Evolutionary conservation across 2,888 invertebrate species (phyloP).

Genomic region (Eutolmus rufibarbis): DNA sequence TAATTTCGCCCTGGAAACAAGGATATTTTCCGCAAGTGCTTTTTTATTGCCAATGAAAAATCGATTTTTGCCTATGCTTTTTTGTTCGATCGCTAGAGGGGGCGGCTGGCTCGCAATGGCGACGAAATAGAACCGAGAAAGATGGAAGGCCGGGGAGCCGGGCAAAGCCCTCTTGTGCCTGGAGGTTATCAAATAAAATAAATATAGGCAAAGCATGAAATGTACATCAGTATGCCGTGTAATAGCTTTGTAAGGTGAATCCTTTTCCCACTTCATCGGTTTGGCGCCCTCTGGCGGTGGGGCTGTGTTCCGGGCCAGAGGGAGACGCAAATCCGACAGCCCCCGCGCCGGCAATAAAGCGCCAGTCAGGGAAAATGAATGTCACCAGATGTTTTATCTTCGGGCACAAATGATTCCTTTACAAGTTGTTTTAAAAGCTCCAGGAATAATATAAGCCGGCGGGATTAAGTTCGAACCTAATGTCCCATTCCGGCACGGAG

Average conservation of each 20-base stretch:
- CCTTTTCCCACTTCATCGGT: constrained; percentile 5
- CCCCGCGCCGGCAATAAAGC: not conserved
- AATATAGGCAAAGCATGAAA: constrained; percentile 10
- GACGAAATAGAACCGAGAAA: not conserved
- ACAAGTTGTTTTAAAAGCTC: constrained; percentile 4
- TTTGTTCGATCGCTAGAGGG: not conserved
- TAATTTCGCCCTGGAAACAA: not conserved
- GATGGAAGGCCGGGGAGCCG: not conserved
- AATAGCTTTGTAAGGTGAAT: not conserved
- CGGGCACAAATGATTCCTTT: not conserved
- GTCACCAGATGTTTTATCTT: constrained; percentile 4
- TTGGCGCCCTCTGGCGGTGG: not conserved
- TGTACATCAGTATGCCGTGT: not conserved
- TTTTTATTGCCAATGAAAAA: constrained; percentile 14
- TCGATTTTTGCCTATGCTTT: not conserved
- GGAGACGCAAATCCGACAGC: not conserved
- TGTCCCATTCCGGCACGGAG: not conserved
- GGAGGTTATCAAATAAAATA: constrained; percentile 14
- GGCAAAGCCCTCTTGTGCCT: not conserved
- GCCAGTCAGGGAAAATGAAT: not conserved
- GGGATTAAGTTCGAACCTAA: not conserved
- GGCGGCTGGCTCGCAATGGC: not conserved
- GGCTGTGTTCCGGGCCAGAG: not conserved
- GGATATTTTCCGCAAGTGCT: not conserved
- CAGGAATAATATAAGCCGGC: not conserved